Conservation (phyloP, 2,113 vertebrate genomes). For the Smithornis capensis region DNA sequence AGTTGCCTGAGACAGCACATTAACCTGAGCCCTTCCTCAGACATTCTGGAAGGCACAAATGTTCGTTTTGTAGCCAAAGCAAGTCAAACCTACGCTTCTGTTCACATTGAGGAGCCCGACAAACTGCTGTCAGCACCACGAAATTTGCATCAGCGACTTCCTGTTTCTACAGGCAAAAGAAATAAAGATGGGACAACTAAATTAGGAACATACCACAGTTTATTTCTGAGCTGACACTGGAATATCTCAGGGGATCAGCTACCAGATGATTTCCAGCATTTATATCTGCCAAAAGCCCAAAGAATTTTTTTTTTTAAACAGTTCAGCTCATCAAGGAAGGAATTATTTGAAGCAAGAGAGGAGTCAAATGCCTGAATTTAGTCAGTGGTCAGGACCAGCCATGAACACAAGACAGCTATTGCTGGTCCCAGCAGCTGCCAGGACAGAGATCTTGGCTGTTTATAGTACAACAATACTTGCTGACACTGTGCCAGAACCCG, state of each 20-base stretch:
- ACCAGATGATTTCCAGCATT: conserved; percentile 8
- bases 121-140: neutral
- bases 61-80: neutral
- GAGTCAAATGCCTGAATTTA: neutral
- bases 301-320: neutral
- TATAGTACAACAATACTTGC: neutral
- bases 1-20: neutral
- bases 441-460: conserved; percentile 35
- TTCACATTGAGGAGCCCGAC: neutral
- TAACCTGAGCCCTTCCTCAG: neutral
- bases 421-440: conserved; percentile 31
- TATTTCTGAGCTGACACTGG: conserved; percentile 45
- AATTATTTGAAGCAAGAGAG: neutral
- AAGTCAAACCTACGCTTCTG: neutral
- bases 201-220: conserved; percentile 51
- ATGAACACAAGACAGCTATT: neutral
- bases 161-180: conserved; percentile 22
- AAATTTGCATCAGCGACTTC: conserved; percentile 45
- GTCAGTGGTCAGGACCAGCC: neutral
- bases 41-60: neutral
- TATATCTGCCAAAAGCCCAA: neutral
- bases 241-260: conserved; percentile 35
- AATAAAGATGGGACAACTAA: conserved; percentile 43
- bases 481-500: neutral
- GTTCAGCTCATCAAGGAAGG: neutral